These are phyloP conservation scores for Thunnus thynnus DNA, from an alignment of 2,113 vertebrate genomes.

Conservation along the genomic window DNA sequence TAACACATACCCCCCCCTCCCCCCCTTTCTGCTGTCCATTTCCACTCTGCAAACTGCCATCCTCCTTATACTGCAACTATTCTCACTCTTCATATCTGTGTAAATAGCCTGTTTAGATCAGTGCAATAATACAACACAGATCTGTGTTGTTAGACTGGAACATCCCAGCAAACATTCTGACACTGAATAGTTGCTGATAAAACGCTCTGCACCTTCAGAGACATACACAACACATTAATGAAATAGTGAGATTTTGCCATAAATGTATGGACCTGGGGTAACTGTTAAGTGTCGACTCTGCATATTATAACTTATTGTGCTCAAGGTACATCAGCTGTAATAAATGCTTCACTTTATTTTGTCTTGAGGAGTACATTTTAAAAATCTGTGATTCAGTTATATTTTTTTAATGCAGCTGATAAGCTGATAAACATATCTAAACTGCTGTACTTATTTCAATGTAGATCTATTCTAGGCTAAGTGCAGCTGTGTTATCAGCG, in stretches of 20 bases:
- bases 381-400: too few species aligned
- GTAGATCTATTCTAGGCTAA: not conserved
- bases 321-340: too few species aligned
- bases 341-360: too few species aligned
- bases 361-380: too few species aligned
- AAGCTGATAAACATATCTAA: not conserved
- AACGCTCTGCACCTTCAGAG: conserved; percentile 18
- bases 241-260: not conserved
- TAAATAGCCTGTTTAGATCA: not conserved
- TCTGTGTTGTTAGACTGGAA: conserved; percentile 9
- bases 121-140: not conserved
- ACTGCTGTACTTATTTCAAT: not conserved
- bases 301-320: too few species aligned
- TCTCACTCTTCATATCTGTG: conserved; percentile 15
- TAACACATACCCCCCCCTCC: conserved; percentile 2
- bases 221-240: not conserved
- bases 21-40: conserved; percentile 33
- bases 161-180: conserved; percentile 9
- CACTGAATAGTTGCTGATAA: not conserved
- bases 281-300: not conserved
- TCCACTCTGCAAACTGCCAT: conserved; percentile 37
- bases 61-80: conserved; percentile 9
- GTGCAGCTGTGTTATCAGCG: not conserved
- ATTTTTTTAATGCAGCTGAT: not conserved
- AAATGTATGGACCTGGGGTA: not conserved